Evolutionary conservation across 2,888 invertebrate genomes (phyloP).

Genomic region (Lobophora halterata): DNA sequence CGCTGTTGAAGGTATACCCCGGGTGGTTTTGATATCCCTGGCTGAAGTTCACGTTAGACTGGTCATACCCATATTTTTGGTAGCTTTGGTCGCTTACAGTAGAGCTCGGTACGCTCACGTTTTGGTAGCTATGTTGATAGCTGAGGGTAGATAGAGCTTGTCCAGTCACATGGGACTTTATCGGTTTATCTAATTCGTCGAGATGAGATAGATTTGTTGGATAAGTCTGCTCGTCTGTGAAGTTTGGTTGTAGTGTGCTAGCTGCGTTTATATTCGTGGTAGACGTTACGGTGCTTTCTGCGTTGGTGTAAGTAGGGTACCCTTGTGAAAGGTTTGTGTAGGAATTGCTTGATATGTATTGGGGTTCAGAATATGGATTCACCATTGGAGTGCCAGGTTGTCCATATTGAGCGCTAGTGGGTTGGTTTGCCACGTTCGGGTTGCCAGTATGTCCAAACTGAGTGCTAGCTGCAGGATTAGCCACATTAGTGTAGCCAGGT

Average conservation of each 20-base stretch:
- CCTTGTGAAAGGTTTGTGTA: conserved; percentile 51
- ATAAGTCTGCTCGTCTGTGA: conserved; percentile 32
- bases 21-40: conserved; percentile 79
- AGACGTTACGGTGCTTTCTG: conserved; percentile 43
- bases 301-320: conserved; percentile 52
- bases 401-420: conserved; percentile 34
- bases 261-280: conserved; percentile 35
- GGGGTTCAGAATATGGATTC: conserved; percentile 36
- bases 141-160: conserved; percentile 52
- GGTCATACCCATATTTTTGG: conserved; percentile 44
- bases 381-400: conserved; percentile 30
- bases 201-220: conserved; percentile 47
- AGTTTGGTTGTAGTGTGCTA: conserved; percentile 17
- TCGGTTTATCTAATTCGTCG: conserved; percentile 64
- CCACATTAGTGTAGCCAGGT: too few relatives aligned
- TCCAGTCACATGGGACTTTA: conserved; percentile 69
- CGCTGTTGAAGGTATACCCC: conserved; percentile 81
- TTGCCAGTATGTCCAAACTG: conserved; percentile 1
- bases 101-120: conserved; percentile 19
- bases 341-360: conserved; percentile 46
- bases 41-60: conserved; percentile 42
- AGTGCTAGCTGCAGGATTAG: too few relatives aligned
- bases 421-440: conserved; percentile 10
- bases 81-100: conserved; percentile 37
- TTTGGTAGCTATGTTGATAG: conserved; percentile 38